Evolutionary conservation across 2,888 invertebrate species (phyloP).

Genomic region (Petrophora chlorosata): DNA sequence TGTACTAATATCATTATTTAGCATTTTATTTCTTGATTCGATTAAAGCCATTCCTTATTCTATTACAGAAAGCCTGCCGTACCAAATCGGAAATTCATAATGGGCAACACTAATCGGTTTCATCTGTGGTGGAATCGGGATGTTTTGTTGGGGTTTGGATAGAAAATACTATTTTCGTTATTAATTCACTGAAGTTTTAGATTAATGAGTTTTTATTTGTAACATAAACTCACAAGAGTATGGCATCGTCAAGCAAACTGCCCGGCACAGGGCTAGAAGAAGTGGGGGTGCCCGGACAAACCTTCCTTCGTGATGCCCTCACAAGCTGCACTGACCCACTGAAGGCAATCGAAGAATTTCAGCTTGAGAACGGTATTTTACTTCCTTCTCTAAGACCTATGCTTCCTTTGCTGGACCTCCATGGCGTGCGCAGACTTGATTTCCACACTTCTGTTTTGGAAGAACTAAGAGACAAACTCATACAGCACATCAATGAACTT

Average conservation of each 20-base stretch:
- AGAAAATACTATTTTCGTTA: too few species aligned
- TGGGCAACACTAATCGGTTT: too few species aligned
- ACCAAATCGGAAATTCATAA: too few species aligned
- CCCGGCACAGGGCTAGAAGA: constrained; percentile 89
- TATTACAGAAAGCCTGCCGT: too few species aligned
- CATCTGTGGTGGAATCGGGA: too few species aligned
- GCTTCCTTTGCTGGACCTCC: constrained; percentile 96
- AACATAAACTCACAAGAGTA: constrained; percentile 31
- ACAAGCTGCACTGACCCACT: constrained; percentile 98
- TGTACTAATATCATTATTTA: too few species aligned
- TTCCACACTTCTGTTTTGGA: constrained; percentile 97
- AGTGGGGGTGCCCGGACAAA: constrained; percentile 93
- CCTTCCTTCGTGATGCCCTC: constrained; percentile 93
- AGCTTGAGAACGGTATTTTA: constrained; percentile 95
- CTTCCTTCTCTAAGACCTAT: constrained; percentile 96
- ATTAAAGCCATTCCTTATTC: too few species aligned
- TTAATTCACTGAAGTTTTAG: too few species aligned
- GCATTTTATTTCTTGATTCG: too few species aligned
- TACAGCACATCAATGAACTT: constrained; percentile 92
- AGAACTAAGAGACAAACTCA: constrained; percentile 87
- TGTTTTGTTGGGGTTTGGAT: too few species aligned
- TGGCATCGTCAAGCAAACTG: constrained; percentile 77
- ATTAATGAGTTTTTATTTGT: neutral
- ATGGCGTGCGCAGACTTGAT: constrained; percentile 95
- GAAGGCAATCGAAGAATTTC: constrained; percentile 99